Evolutionary conservation across 2,113 vertebrate genomes (phyloP).

Genomic region (Vulpes vulpes): DNA sequence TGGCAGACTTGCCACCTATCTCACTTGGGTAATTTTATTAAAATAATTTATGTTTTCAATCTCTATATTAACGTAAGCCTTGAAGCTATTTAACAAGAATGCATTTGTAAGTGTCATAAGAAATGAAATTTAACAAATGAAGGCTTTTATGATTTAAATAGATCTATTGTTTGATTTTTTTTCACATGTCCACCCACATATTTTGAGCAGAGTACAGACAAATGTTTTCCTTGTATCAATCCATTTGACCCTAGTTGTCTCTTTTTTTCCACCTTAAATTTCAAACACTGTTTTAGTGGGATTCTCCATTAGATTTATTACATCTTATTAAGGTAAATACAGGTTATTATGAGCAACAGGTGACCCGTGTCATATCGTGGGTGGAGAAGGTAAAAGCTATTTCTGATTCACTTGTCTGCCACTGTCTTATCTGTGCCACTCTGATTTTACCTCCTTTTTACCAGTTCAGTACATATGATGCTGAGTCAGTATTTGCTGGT

Average conservation of each 20-base stretch:
- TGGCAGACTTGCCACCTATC: neutral
- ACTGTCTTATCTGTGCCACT: neutral
- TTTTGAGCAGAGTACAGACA: neutral
- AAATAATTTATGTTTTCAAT: neutral
- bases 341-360: neutral
- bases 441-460: neutral
- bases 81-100: neutral
- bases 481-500: neutral
- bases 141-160: neutral
- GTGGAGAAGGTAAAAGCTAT: neutral
- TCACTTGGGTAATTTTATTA: conserved; percentile 24
- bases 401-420: neutral
- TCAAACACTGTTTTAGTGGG: neutral
- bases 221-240: neutral
- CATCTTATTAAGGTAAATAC: neutral
- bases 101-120: neutral
- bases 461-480: neutral
- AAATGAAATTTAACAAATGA: neutral
- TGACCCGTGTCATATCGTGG: too few relatives aligned
- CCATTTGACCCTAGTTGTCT: neutral
- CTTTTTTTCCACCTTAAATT: neutral
- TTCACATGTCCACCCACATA: neutral
- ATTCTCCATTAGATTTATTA: neutral
- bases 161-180: neutral
- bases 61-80: neutral